Evolutionary conservation across 1,140 invertebrate species (phyloP).

Genomic region (Microplitis mediator): DNA sequence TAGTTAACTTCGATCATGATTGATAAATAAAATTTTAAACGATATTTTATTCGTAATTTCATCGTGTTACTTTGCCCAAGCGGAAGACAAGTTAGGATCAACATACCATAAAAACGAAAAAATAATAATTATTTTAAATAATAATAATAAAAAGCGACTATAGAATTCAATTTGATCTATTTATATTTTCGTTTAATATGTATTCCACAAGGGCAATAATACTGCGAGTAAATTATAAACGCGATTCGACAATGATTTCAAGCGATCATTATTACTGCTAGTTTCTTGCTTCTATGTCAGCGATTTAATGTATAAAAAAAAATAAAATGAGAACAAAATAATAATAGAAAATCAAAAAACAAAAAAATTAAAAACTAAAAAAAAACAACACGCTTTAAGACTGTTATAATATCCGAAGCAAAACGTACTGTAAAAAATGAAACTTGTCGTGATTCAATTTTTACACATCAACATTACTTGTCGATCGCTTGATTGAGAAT

Average conservation of each 20-base stretch:
- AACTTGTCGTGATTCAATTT: conserved; percentile 26
- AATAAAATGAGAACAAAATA: neutral
- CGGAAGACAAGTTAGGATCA: conserved; percentile 3
- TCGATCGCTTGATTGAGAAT: conserved; percentile 58
- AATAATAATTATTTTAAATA: neutral
- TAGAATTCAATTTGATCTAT: neutral
- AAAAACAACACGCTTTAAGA: neutral
- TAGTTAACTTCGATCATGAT: neutral
- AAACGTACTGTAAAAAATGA: conserved; percentile 9
- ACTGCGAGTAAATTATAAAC: conserved; percentile 30
- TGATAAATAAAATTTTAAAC: conserved; percentile 16
- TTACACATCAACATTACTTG: conserved; percentile 45
- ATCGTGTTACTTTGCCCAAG: conserved; percentile 5
- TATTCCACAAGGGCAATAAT: conserved; percentile 30
- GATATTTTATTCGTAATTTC: neutral
- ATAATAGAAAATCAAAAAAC: neutral
- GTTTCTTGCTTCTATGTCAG: neutral
- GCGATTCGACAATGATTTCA: conserved; percentile 11
- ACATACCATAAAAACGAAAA: neutral
- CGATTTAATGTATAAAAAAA: neutral
- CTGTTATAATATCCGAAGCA: neutral
- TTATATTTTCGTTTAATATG: neutral
- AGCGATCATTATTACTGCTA: conserved; percentile 13
- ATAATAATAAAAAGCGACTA: neutral
- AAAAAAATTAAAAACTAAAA: conserved; percentile 11